A percentile compares a stretch with the other conserved stretches of the same genome.
phyloP scores from a whole-genome alignment of 2,113 vertebrate genomes.

The Sylvia atricapilla region DNA sequence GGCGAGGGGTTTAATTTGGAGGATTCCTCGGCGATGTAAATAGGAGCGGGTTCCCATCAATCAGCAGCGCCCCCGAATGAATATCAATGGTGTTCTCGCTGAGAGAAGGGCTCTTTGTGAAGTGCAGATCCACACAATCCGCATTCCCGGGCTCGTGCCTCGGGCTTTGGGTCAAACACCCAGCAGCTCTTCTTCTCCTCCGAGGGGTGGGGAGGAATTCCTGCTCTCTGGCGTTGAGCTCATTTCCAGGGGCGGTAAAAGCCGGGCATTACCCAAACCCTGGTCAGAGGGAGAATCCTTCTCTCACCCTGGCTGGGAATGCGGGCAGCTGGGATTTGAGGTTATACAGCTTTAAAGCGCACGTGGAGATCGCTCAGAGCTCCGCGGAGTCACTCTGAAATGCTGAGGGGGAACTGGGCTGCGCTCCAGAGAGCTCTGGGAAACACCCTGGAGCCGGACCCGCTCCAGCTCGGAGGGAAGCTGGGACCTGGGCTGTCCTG shows the following conservation, averaged over 20 bases:
- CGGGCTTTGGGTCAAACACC: not conserved
- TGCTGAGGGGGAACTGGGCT: not conserved
- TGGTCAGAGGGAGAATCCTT: not conserved
- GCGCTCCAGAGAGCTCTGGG: not conserved
- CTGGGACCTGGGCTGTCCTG: not conserved
- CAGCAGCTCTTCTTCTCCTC: not conserved
- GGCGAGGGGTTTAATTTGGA: not conserved
- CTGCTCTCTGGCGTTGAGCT: not conserved
- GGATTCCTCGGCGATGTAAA: constrained; percentile 2
- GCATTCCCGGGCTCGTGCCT: rapidly evolving
- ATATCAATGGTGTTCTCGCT: not conserved
- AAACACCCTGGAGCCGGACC: not conserved
- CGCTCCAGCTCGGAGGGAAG: not conserved
- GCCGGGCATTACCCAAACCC: not conserved
- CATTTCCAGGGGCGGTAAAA: not conserved
- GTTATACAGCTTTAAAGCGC: not conserved
- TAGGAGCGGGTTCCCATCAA: not conserved
- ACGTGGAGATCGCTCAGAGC: not conserved
- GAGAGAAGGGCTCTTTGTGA: not conserved
- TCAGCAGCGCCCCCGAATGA: not conserved
- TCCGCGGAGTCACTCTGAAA: not conserved
- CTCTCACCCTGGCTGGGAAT: not conserved
- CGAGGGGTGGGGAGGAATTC: not conserved
- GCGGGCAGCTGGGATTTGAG: not conserved
- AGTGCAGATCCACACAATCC: not conserved